Evolutionary conservation across 2,113 vertebrate species (phyloP).

Genomic region (Crocuta crocuta): DNA sequence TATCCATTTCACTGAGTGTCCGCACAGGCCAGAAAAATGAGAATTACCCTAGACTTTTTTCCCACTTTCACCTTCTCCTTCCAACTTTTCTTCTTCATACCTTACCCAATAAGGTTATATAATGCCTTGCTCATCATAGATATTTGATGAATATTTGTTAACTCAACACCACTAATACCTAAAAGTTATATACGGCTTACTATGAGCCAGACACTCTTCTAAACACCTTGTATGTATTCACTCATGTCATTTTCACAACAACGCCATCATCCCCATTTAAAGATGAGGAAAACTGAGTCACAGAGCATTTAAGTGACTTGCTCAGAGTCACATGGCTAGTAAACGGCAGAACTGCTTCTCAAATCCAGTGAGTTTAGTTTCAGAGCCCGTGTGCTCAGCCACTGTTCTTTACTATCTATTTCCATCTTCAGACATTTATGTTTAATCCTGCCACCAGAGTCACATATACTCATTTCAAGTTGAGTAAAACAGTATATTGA

Average conservation of each 20-base stretch:
- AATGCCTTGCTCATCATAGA: not conserved
- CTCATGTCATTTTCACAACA: not conserved
- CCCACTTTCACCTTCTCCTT: not conserved
- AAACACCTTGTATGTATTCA: not conserved
- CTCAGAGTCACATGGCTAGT: not conserved
- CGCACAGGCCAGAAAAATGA: not conserved
- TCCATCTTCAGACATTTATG: not conserved
- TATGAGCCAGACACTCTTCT: not conserved
- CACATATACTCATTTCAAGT: not conserved
- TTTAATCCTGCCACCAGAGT: not conserved
- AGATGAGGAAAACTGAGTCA: slow-evolving; percentile 9
- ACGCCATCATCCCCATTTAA: not conserved
- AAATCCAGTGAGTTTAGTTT: not conserved
- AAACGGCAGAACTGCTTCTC: not conserved
- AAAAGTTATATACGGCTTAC: not conserved
- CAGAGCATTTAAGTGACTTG: not conserved
- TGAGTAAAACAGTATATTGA: not conserved
- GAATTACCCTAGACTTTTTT: not conserved
- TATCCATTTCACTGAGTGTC: not conserved
- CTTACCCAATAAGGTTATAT: not conserved
- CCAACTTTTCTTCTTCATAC: not conserved
- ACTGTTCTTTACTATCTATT: not conserved
- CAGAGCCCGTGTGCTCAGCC: not conserved
- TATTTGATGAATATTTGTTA: not conserved
- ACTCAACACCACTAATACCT: not conserved